phyloP scores from a whole-genome alignment of 2,888 invertebrate species.

The Marronus borbonicus region DNA sequence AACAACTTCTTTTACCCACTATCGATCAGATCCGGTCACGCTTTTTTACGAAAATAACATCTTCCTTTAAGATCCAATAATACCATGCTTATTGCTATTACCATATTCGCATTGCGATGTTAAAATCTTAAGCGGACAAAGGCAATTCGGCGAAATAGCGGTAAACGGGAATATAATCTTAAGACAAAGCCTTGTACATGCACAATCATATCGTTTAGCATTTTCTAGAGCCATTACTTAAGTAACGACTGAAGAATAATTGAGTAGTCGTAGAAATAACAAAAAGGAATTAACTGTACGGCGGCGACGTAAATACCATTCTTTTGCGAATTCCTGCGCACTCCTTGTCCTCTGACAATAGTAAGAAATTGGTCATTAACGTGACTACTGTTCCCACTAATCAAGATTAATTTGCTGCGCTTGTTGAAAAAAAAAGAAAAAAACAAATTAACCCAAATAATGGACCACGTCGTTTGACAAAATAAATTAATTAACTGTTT shows the following conservation, averaged over 20 bases:
- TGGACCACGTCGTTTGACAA: slow-evolving; percentile 16
- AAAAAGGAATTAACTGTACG: background rate
- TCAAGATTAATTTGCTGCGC: slow-evolving; percentile 30
- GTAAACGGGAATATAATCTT: slow-evolving; percentile 26
- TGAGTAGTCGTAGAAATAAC: background rate
- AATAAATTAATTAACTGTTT: slow-evolving; percentile 18
- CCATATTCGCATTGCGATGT: background rate
- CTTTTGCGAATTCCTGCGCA: slow-evolving; percentile 21
- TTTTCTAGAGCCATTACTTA: slow-evolving; percentile 3
- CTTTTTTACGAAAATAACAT: background rate
- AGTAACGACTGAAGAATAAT: slow-evolving; percentile 11
- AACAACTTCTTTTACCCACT: no score
- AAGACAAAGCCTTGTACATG: background rate
- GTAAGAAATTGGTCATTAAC: slow-evolving; percentile 18
- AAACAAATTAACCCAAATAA: slow-evolving; percentile 33
- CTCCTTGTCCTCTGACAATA: slow-evolving; percentile 15
- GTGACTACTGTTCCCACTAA: slow-evolving; percentile 19
- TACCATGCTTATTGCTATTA: background rate
- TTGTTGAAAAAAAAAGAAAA: slow-evolving; percentile 9
- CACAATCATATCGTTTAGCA: slow-evolving; percentile 11
- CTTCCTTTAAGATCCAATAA: background rate
- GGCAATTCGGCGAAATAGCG: slow-evolving; percentile 25
- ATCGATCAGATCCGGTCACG: background rate
- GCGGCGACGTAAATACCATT: background rate
- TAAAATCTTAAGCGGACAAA: slow-evolving; percentile 9